These are phyloP conservation scores for Emydocephalus ijimae DNA, from an alignment of 2,113 vertebrate species.

Conservation along the genomic window DNA sequence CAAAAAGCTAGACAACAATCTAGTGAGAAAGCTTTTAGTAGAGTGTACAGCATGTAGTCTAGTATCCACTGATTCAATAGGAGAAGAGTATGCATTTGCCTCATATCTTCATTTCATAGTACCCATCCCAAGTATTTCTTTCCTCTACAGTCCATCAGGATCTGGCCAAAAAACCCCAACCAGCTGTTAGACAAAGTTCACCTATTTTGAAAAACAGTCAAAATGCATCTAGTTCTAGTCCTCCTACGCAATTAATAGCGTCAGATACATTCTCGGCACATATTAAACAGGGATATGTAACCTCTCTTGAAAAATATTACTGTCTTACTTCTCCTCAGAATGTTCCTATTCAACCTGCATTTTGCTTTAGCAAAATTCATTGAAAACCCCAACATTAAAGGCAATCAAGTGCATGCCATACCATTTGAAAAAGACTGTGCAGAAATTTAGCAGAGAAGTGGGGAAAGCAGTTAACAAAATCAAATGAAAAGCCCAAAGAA, in stretches of 20 bases:
- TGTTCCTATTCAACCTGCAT: not conserved
- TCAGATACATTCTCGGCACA: not conserved
- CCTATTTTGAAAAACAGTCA: not conserved
- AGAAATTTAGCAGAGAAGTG: slow-evolving; percentile 6
- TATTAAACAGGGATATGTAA: not conserved
- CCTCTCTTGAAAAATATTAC: not conserved
- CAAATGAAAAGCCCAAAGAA: slow-evolving; percentile 15
- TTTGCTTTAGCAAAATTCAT: not conserved
- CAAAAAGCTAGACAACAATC: not conserved
- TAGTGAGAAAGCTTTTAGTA: not conserved
- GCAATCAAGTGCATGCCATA: not conserved
- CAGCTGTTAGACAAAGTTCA: not conserved
- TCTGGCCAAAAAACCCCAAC: not conserved
- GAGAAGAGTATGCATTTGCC: not conserved
- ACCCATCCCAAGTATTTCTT: not conserved
- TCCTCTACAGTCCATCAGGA: not conserved
- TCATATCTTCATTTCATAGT: not conserved
- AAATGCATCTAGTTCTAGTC: not conserved
- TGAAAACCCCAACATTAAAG: not conserved
- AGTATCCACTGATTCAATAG: not conserved
- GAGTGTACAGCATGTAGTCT: not conserved
- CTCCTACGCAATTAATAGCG: not conserved
- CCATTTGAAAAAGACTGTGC: not conserved
- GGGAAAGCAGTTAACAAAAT: slow-evolving; percentile 15
- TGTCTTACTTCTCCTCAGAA: not conserved